These are phyloP conservation scores for Thermophis baileyi DNA, from an alignment of 2,113 vertebrate genomes.

Conservation along the genomic window DNA sequence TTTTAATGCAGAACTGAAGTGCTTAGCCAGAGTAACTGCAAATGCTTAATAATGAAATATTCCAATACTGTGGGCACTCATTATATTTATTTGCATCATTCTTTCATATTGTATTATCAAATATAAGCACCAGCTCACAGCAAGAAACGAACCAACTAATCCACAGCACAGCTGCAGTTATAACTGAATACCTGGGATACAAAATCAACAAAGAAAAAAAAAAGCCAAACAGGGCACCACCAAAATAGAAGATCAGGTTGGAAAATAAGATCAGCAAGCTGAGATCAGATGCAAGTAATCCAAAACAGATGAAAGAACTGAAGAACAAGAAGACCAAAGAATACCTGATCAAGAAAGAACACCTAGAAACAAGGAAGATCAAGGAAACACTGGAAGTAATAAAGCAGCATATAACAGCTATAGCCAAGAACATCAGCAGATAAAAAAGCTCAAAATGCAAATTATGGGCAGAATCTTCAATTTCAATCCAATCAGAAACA, in stretches of 20 bases:
- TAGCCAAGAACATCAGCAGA: background rate
- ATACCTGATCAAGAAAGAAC: background rate
- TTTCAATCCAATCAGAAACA: too few relatives aligned
- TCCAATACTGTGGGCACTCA: constrained; percentile 10
- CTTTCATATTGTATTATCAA: background rate
- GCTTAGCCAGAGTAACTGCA: background rate
- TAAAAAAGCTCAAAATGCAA: background rate
- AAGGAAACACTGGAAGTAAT: background rate
- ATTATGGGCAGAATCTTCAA: background rate
- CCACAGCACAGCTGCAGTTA: background rate
- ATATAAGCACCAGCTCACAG: background rate
- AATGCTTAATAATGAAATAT: constrained; percentile 28
- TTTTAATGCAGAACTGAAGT: constrained; percentile 2
- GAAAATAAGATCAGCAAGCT: background rate
- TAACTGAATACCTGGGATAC: background rate
- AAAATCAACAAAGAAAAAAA: background rate
- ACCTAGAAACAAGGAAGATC: background rate
- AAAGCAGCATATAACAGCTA: background rate
- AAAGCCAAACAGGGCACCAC: background rate
- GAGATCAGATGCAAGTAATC: background rate
- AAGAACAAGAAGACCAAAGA: background rate
- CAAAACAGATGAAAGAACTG: background rate
- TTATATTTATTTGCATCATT: constrained; percentile 22
- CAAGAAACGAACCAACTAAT: background rate
- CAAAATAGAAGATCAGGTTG: background rate